Evolutionary conservation across 1,140 invertebrate species (phyloP).

Genomic region (Acromyrmex heyeri): DNA sequence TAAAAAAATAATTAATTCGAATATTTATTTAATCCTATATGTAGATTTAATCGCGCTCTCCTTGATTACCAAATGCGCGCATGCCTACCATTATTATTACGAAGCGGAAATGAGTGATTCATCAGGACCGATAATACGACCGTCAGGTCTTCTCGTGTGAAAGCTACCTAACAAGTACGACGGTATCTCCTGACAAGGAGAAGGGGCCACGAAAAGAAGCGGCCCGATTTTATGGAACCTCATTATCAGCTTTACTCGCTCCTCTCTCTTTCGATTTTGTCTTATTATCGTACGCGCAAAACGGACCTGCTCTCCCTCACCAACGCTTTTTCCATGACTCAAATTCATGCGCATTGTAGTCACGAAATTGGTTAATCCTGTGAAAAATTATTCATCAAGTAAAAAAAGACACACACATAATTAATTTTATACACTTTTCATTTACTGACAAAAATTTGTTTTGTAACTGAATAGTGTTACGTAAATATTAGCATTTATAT

Average conservation of each 20-base stretch:
- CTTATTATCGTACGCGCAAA: conserved; percentile 58
- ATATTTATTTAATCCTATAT: neutral
- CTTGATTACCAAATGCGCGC: conserved; percentile 30
- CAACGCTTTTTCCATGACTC: conserved; percentile 19
- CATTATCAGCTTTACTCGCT: conserved; percentile 70
- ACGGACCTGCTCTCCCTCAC: conserved; percentile 32
- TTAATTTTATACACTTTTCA: neutral
- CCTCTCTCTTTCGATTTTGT: conserved; percentile 52
- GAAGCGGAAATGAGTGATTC: conserved; percentile 52
- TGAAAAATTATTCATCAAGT: neutral
- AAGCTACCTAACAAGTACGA: conserved; percentile 58
- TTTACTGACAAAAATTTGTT: neutral
- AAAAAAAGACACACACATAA: neutral
- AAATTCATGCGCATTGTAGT: neutral
- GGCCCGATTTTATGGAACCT: conserved; percentile 69
- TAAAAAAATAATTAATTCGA: conserved; percentile 16
- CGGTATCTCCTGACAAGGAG: conserved; percentile 28
- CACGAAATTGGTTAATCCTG: neutral
- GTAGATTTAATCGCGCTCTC: conserved; percentile 33
- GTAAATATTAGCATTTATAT: neutral
- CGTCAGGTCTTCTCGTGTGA: conserved; percentile 56
- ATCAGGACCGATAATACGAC: conserved; percentile 44
- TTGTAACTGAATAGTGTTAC: neutral
- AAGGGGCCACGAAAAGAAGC: conserved; percentile 67
- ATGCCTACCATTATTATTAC: conserved; percentile 33